Conservation (phyloP, 1,140 invertebrate species). For the Formica exsecta region DNA sequence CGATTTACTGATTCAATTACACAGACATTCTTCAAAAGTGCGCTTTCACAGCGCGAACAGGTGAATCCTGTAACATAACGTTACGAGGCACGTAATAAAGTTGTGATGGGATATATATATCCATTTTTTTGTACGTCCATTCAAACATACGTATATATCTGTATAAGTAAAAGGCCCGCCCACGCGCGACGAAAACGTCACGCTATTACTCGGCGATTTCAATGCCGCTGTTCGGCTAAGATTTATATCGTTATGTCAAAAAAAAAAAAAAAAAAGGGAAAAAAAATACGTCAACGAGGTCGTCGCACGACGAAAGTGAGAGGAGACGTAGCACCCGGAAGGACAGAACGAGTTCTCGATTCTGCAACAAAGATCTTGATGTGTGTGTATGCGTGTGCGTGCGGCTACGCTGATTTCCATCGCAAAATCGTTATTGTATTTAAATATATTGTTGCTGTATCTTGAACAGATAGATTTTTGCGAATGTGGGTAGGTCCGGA, state of each 20-base stretch:
- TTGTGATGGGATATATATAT: background rate
- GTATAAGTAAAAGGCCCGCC: background rate
- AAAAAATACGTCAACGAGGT: conserved; percentile 71
- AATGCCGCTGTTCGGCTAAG: conserved; percentile 23
- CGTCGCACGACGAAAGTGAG: conserved; percentile 84
- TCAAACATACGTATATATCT: background rate
- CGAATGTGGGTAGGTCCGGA: background rate
- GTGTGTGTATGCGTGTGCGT: background rate
- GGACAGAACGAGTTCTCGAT: conserved; percentile 71
- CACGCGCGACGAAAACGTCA: conserved; percentile 18
- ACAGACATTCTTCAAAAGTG: background rate
- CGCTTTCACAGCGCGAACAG: conserved; percentile 46
- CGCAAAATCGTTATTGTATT: background rate
- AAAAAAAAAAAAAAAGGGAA: conserved; percentile 26
- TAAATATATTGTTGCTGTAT: background rate
- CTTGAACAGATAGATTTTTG: background rate
- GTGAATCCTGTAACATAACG: conserved; percentile 8
- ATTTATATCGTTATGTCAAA: conserved; percentile 52
- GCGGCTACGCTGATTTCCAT: background rate
- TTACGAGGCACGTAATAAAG: background rate
- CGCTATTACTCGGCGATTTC: conserved; percentile 18
- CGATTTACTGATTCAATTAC: conserved; percentile 33
- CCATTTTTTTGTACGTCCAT: background rate
- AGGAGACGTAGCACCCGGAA: conserved; percentile 77
- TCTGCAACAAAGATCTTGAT: conserved; percentile 61